These are phyloP conservation scores for Trachelipus rathkii DNA, from an alignment of 1,140 invertebrate species.

Conservation along the genomic window DNA sequence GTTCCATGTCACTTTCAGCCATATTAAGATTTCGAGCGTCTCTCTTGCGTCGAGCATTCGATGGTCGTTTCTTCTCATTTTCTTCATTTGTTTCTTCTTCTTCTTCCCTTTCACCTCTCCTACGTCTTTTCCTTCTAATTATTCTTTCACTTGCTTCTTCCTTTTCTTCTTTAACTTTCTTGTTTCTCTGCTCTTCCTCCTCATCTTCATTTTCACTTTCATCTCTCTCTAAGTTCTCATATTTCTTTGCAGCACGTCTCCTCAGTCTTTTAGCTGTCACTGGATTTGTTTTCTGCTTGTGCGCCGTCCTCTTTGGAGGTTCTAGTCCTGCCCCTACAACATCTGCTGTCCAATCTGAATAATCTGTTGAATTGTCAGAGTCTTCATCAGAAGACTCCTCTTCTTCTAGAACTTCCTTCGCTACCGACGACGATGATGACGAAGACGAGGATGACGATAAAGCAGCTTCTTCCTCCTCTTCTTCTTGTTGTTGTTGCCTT, in stretches of 20 bases:
- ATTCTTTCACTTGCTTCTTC: slow-evolving; percentile 59
- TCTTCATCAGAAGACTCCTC: slow-evolving; percentile 38
- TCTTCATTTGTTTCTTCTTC: slow-evolving; percentile 80
- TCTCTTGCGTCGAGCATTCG: slow-evolving; percentile 7
- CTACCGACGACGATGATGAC: neutral
- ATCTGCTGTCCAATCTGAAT: slow-evolving; percentile 90
- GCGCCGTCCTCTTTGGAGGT: slow-evolving; percentile 67
- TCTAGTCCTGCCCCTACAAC: slow-evolving; percentile 65
- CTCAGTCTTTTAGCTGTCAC: slow-evolving; percentile 48
- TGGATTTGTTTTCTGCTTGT: slow-evolving; percentile 46
- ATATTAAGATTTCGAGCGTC: slow-evolving; percentile 23
- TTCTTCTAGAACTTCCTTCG: slow-evolving; percentile 24
- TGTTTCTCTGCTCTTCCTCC: slow-evolving; percentile 29
- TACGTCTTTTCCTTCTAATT: slow-evolving; percentile 92
- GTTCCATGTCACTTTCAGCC: slow-evolving; percentile 28
- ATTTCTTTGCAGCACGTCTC: slow-evolving; percentile 27
- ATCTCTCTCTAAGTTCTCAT: slow-evolving; percentile 31
- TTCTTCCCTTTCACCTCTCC: slow-evolving; percentile 85
- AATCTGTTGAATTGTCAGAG: slow-evolving; percentile 60
- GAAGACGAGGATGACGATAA: neutral
- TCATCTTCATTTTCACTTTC: slow-evolving; percentile 28
- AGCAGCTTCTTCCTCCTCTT: neutral
- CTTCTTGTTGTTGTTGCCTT: neutral
- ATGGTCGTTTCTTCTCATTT: neutral
- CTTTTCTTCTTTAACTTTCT: slow-evolving; percentile 42